Evolutionary conservation across 2,888 invertebrate genomes (phyloP), one percentile per base, ranked within the genome.

Genomic region (Abrostola tripartita): DNA sequence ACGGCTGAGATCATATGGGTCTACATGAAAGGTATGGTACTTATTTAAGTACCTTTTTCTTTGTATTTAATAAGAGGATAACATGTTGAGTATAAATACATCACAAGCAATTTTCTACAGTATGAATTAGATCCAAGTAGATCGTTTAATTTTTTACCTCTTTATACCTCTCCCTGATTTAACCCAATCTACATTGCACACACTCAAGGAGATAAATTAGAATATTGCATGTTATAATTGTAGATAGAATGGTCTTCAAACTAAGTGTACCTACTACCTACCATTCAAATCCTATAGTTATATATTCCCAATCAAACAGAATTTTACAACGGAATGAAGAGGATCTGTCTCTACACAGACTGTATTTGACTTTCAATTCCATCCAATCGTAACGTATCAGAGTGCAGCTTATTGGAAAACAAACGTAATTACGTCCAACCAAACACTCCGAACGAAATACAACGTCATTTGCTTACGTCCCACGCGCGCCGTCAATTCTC

Each of bases 401-500:
- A 73, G 74, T 74, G 74, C 73, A 76, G 74, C 74, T 76, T 75
- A 75, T 75, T 76, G 74, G 74, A 75, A 75, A 75, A 75, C 74
- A 69, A 75, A 75, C 74, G 74, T 75, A 75, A 75, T 75, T 75
- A 75, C 74, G 61, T 63, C 51, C 61, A 51, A 69, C 74, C 74
- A 69, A 74, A 74, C 76, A 76, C 61, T 57, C 51, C 53, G 77
- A 73, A 69, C 74, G 74, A 76, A 74, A 72, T 75, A 73, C 74
- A 76, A 65, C 73, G 74, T 75, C 74, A 75, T 75, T 75, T 75
- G 74, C 74, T 76, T 76, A 76, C 74, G 77, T 75, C 77, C 73
- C 74, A 73, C 69, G 60, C 74, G 58, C 74, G 62, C 74, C 77
- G 74, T 75, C 74, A 73, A 75, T 75, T 69, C 77, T 75, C 77